phyloP scores from a whole-genome alignment of 1,140 invertebrate species.

The Calycopis cecrops region DNA sequence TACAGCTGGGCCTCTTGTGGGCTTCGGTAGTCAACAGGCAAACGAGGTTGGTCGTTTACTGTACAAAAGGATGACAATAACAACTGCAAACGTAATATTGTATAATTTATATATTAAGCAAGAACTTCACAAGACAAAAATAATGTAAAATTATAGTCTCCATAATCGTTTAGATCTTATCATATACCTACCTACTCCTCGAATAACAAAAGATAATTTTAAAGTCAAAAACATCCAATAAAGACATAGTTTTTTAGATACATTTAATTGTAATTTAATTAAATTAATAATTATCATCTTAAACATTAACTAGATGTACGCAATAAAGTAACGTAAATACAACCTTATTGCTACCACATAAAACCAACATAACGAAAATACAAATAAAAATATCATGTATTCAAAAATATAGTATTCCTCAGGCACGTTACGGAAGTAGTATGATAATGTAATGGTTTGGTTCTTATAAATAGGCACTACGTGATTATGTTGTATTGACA shows the following conservation, averaged over 20 bases:
- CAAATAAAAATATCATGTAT: no score
- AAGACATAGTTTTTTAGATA: not conserved
- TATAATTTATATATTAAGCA: not conserved
- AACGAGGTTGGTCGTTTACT: no score
- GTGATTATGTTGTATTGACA: no score
- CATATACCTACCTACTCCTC: not conserved
- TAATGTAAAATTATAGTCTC: conserved; percentile 6
- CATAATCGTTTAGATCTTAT: not conserved
- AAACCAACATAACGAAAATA: no score
- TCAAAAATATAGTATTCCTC: no score
- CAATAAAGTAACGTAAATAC: not conserved
- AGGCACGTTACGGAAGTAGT: no score
- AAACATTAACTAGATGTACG: not conserved
- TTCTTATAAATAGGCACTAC: no score
- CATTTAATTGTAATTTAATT: not conserved
- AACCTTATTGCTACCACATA: not conserved
- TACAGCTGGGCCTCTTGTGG: no score
- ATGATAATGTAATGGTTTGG: no score
- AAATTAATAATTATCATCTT: not conserved
- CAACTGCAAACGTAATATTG: not conserved
- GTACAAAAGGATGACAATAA: not conserved
- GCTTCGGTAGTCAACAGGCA: no score
- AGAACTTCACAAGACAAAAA: conserved; percentile 5
- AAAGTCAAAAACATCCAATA: not conserved
- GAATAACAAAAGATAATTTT: not conserved